Evolutionary conservation across 2,113 vertebrate species (phyloP).

Genomic region (Varanus salvator): DNA sequence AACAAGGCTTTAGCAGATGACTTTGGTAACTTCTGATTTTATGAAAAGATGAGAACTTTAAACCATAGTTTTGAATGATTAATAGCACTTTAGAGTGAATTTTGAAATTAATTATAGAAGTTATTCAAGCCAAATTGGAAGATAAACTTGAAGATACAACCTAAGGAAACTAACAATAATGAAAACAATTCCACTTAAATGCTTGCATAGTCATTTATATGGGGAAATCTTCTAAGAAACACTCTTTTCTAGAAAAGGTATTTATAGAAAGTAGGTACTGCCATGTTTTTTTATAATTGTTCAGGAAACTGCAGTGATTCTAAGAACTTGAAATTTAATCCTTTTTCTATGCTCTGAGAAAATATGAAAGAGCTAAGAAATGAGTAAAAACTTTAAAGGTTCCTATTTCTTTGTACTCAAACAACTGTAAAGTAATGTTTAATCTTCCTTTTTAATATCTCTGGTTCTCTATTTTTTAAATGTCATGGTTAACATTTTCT

Average conservation of each 20-base stretch:
- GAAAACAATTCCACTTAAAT: too few relatives aligned
- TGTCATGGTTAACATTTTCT: slow-evolving; percentile 11
- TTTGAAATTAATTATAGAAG: not conserved
- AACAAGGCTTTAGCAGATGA: not conserved
- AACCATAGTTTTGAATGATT: not conserved
- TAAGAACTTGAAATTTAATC: not conserved
- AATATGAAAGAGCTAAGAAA: slow-evolving; percentile 8
- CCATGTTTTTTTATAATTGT: not conserved
- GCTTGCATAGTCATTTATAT: not conserved
- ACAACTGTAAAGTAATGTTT: slow-evolving; percentile 26
- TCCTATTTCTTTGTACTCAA: slow-evolving; percentile 26
- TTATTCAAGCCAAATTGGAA: not conserved
- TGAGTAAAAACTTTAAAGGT: slow-evolving; percentile 1
- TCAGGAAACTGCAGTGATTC: not conserved
- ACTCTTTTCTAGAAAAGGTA: not conserved
- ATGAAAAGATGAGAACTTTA: not conserved
- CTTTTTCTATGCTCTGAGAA: not conserved
- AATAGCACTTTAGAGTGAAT: not conserved
- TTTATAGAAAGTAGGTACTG: not conserved
- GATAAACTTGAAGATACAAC: too few relatives aligned
- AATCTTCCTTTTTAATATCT: not conserved
- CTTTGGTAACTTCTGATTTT: not conserved
- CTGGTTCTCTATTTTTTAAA: slow-evolving; percentile 40
- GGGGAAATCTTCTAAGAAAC: not conserved
- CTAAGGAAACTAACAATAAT: too few relatives aligned